Evolutionary conservation across 1,140 invertebrate genomes (phyloP).

Genomic region (Physella acuta): DNA sequence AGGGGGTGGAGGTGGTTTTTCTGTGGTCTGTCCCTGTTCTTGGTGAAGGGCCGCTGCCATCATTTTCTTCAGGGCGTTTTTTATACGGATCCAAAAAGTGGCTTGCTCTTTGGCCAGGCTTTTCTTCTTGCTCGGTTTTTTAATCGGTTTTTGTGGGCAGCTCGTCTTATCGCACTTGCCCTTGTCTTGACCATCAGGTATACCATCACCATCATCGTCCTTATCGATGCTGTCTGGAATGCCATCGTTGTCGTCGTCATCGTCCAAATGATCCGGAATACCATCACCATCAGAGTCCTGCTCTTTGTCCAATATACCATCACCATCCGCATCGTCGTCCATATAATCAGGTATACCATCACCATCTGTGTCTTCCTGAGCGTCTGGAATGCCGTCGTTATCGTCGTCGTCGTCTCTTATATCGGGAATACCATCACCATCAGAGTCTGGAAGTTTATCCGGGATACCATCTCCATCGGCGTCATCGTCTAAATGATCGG

Average conservation of each 20-base stretch:
- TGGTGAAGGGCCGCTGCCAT: constrained; percentile 26
- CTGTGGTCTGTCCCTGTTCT: constrained; percentile 12
- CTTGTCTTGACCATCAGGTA: constrained; percentile 45
- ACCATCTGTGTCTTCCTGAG: constrained; percentile 32
- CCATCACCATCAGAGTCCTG: constrained; percentile 34
- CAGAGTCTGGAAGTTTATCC: constrained; percentile 39
- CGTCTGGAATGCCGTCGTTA: constrained; percentile 45
- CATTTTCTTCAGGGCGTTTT: constrained; percentile 28
- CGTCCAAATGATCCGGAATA: constrained; percentile 6
- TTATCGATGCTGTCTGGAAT: constrained; percentile 19
- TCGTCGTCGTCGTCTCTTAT: constrained; percentile 39
- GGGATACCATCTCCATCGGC: constrained; percentile 48
- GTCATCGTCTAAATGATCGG: constrained; percentile 45
- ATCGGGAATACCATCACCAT: constrained; percentile 45
- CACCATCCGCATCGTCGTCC: constrained; percentile 32
- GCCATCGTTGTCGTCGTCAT: constrained; percentile 13
- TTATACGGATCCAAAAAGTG: constrained; percentile 26
- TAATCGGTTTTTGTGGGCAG: constrained; percentile 33
- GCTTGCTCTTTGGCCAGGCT: constrained; percentile 26
- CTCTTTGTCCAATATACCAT: constrained; percentile 45
- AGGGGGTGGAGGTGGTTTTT: neutral
- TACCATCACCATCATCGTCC: constrained; percentile 45
- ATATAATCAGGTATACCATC: constrained; percentile 42
- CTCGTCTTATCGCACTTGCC: constrained; percentile 31
- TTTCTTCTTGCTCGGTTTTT: constrained; percentile 34